Conservation (phyloP, 2,797 vertebrate species). For the Microctenopoma lineatum region DNA sequence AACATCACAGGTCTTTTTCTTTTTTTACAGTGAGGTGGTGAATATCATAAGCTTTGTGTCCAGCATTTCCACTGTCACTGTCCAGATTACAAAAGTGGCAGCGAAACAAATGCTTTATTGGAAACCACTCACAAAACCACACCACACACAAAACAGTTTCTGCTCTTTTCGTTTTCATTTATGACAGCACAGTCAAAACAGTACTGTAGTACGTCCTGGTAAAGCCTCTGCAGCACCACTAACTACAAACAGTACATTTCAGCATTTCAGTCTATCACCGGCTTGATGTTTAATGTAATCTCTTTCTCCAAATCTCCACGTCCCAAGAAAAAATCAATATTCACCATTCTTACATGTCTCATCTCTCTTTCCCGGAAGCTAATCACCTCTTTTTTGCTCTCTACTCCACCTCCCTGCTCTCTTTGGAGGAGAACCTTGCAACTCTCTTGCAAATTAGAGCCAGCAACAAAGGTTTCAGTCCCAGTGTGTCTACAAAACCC, state of each 20-base stretch:
- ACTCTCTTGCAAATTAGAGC: slow-evolving; percentile 18
- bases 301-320: background rate
- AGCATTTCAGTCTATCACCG: slow-evolving; percentile 1
- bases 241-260: background rate
- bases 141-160: background rate
- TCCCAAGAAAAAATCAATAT: slow-evolving; percentile 8
- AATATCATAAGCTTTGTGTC: background rate
- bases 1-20: background rate
- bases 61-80: background rate
- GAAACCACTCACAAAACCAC: background rate
- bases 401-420: slow-evolving; percentile 2
- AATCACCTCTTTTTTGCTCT: slow-evolving; percentile 1
- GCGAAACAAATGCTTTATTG: background rate
- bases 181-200: background rate
- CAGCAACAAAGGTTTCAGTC: slow-evolving; percentile 31
- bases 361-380: slow-evolving; percentile 17
- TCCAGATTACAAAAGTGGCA: too few species aligned
- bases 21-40: background rate
- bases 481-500: slow-evolving; percentile 18
- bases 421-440: slow-evolving; percentile 25
- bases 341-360: slow-evolving; percentile 6
- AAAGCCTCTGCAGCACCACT: background rate
- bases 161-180: background rate
- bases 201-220: background rate
- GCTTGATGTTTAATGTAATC: background rate